Conservation (phyloP, 2,888 invertebrate genomes). For the Nasonia oneida region DNA sequence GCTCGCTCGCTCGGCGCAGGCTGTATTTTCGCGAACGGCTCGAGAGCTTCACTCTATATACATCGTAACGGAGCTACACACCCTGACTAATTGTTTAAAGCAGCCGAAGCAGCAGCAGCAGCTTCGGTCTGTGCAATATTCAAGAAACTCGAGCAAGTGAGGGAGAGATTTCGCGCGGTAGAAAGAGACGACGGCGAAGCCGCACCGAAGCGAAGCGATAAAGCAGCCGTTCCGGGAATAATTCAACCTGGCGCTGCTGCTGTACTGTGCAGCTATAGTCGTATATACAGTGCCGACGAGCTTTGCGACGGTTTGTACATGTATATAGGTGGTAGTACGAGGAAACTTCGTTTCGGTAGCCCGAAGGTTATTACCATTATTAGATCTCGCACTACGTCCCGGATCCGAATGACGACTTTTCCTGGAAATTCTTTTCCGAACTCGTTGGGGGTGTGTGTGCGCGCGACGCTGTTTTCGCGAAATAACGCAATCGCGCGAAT, state of each 20-base stretch:
- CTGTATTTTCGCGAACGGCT: not conserved
- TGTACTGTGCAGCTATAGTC: not conserved
- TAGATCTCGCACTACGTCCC: not conserved
- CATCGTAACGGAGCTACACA: not conserved
- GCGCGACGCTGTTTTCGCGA: too few relatives aligned
- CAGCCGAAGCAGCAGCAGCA: conserved; percentile 5
- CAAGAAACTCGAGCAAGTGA: conserved; percentile 18
- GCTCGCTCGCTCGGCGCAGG: not conserved
- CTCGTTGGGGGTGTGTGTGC: too few relatives aligned
- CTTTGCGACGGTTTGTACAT: too few relatives aligned
- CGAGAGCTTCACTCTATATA: too few relatives aligned
- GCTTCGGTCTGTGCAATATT: conserved; percentile 17
- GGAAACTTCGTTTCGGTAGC: not conserved
- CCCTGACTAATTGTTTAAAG: conserved; percentile 39
- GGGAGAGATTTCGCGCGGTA: conserved; percentile 29
- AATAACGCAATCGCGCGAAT: too few relatives aligned
- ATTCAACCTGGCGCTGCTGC: conserved; percentile 20
- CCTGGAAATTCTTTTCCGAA: not conserved
- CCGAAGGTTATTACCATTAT: conserved; percentile 1
- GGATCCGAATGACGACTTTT: not conserved
- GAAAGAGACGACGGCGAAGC: not conserved
- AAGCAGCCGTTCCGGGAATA: conserved; percentile 21
- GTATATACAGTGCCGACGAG: too few relatives aligned
- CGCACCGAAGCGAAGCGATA: conserved; percentile 21
- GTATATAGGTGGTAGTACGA: not conserved